phyloP scores from a whole-genome alignment of 2,797 vertebrate genomes.

The Vultur gryphus region DNA sequence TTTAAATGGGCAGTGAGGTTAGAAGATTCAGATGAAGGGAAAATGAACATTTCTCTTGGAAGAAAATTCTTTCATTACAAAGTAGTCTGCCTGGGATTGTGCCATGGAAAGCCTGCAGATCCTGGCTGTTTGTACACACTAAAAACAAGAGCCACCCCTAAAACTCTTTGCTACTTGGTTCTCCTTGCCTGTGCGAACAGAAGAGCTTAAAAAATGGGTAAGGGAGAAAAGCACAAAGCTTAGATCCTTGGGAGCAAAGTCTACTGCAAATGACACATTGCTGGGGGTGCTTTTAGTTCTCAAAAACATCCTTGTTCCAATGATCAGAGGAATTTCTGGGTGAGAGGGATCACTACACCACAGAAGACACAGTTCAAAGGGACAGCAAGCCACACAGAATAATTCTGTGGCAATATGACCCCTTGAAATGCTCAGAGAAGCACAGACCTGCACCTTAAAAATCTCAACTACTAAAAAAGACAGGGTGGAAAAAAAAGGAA shows the following conservation, averaged over 20 bases:
- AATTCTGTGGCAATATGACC: slow-evolving; percentile 65
- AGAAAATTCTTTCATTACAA: slow-evolving; percentile 60
- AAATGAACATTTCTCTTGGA: slow-evolving; percentile 47
- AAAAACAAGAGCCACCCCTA: background rate
- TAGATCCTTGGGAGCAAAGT: slow-evolving; percentile 48
- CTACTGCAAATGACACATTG: slow-evolving; percentile 35
- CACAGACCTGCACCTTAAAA: slow-evolving; percentile 70
- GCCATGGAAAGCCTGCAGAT: slow-evolving; percentile 12
- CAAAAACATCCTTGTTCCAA: slow-evolving; percentile 63
- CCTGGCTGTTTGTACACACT: background rate
- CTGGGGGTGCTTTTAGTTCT: slow-evolving; percentile 51
- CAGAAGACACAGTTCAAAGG: slow-evolving; percentile 60
- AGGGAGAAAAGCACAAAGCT: slow-evolving; percentile 37
- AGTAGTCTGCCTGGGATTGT: slow-evolving; percentile 14
- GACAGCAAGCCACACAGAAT: slow-evolving; percentile 51
- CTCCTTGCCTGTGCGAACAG: background rate
- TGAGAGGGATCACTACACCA: slow-evolving; percentile 40
- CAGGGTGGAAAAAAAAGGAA: background rate
- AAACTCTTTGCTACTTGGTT: background rate
- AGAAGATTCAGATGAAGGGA: slow-evolving; percentile 18
- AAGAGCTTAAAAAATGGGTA: slow-evolving; percentile 2
- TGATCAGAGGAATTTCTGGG: slow-evolving; percentile 67
- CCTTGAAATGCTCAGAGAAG: slow-evolving; percentile 60
- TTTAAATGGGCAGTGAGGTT: slow-evolving; percentile 34
- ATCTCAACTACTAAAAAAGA: slow-evolving; percentile 72